Evolutionary conservation across 1,140 invertebrate species (phyloP), one percentile per base, ranked within the genome.

Genomic region (Colletes gigas): DNA sequence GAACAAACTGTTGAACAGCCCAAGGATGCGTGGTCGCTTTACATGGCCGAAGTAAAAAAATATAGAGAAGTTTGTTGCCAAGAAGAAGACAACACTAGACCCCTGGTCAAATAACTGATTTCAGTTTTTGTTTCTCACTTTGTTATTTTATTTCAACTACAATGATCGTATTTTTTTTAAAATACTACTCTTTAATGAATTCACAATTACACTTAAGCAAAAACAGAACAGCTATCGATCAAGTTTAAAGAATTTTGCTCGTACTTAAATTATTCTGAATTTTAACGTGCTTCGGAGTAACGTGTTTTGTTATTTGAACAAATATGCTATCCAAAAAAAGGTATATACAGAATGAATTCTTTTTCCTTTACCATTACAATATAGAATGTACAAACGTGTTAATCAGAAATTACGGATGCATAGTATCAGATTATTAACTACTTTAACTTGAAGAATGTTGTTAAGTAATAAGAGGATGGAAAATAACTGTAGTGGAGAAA

Each of bases 11-110:
- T 90, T n/a, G 95, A 94, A 78, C 94, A 95, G 75, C 96, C 96
- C 0, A 97, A 97, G 91, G 97, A 98, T 93, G 97, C 98, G 9
- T 98, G 98, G 98, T 97, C 97, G 0, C 92, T 97, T 4, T 99
- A 99, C 89, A 96, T 98, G 95, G 96, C 96, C 44, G 98, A 98
- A 95, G 98, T 99, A 9, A 97, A 97, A 90, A 97, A 97, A 89
- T 99, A 98, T 88, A 96, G 97, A 90, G 97, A 98, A 91, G 96
- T 97, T 65, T 97, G 97, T 73, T 98, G 98, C 92, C 97, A 98
- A 91, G 97, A 98, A 89, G 97, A 98, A 90, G 96, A 97, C 84
- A 98, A 98, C 92, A 98, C 97, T 66, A 94, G 98, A 85, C 97
- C 97, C 15, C 94, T 99, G 68, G 97, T 98, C 60, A 98, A 98